Evolutionary conservation across 2,888 invertebrate genomes (phyloP), one percentile per base, ranked within the genome.

Genomic region (Drosophila austrosaltans): DNA sequence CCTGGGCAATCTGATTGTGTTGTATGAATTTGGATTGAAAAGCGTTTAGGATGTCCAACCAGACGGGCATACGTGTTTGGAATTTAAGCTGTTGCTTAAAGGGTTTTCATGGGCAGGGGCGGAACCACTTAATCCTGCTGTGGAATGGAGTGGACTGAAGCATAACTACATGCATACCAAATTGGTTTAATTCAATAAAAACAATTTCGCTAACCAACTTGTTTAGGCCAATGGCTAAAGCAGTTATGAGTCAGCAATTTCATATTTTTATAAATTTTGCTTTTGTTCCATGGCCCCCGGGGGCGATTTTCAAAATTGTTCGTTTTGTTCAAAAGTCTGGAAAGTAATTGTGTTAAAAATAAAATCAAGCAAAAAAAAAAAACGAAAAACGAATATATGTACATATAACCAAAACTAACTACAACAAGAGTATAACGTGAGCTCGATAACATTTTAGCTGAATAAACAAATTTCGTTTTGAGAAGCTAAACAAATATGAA

Each of bases 281-380:
- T 44, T 39, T 5, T 48, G 53, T 39, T 42, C 64, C 48, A 12
- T 54, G 25, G 58, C 72, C 67, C 12, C 3, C 16, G 5, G 2
- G 25, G 73, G 82, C 66, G 40, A 67, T 73, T 77, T 72, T 76
- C 69, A 36, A 40, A 70, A 65, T 63, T 25, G 48, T 63, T 60
- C 69, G 66, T 72, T 48, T 30, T 82, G 69, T 40, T 75, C 72
- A 66, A 39, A 69, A 80, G 72, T 69, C 78, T 64, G 71, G 48
- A 75, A 83, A 76, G 87, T 81, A 78, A 84, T 87, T 87, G 69
- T 75, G 84, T 84, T 87, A 79, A 76, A 83, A 81, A 70, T 12
- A 48, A 48, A 25, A 25, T 48, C 48, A 48, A 25, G 22, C 5
- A 3, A 48, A 28, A n/a, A 16, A n/a, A 16, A 60, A 40, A 36